Conservation (phyloP, 2,888 invertebrate genomes). For the Apamea epomidion region DNA sequence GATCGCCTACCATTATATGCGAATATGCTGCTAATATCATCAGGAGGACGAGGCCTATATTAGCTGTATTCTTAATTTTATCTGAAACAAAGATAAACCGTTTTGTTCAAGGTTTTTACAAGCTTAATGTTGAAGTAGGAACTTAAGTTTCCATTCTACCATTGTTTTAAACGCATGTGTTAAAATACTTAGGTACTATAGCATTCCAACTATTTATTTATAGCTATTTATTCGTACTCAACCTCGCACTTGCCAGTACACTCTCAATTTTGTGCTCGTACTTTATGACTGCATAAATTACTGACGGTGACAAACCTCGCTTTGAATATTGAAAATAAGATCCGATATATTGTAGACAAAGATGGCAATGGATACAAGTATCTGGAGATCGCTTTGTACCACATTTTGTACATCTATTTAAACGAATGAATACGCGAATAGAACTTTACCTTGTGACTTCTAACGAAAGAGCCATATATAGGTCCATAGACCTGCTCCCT, state of each 20-base stretch:
- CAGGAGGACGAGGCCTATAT: constrained; percentile 94
- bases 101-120: constrained; percentile 8
- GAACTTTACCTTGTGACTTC: background rate
- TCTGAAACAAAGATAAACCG: constrained; percentile 89
- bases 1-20: constrained; percentile 97
- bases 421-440: background rate
- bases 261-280: constrained; percentile 31
- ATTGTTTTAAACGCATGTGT: background rate
- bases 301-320: constrained; percentile 26
- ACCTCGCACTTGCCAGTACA: constrained; percentile 40
- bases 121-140: constrained; percentile 1
- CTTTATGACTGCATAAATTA: constrained; percentile 39
- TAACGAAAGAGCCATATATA: background rate
- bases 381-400: background rate
- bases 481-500: background rate
- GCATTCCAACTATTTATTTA: constrained; percentile 26
- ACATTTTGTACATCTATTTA: background rate
- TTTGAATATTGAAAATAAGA: constrained; percentile 27
- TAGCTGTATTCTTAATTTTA: constrained; percentile 97
- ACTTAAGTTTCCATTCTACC: background rate
- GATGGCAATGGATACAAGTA: background rate
- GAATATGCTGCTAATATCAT: constrained; percentile 98
- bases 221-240: constrained; percentile 23
- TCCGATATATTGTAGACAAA: background rate
- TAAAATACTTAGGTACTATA: background rate